Percentiles rank a stretch among this genome's conserved stretches.
These are phyloP conservation scores for Clivina fossor DNA, from an alignment of 2,888 invertebrate genomes.

Conservation along the genomic window DNA sequence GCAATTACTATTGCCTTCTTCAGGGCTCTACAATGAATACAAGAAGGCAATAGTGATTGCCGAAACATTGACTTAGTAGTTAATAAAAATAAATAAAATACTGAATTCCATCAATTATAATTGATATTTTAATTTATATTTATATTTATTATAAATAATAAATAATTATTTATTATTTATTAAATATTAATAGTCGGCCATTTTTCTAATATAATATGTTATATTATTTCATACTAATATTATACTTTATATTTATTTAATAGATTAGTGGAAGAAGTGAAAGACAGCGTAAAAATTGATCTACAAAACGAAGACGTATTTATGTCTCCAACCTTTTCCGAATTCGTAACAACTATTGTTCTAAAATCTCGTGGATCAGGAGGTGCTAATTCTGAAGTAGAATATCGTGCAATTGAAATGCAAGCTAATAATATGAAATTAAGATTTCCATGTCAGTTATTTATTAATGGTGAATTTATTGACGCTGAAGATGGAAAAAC, in stretches of 20 bases:
- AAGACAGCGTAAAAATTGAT: slow-evolving; percentile 73
- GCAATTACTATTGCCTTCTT: too few species aligned
- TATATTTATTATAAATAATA: too few species aligned
- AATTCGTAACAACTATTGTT: slow-evolving; percentile 73
- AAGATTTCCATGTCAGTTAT: slow-evolving; percentile 85
- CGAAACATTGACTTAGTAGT: too few species aligned
- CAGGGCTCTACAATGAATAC: too few species aligned
- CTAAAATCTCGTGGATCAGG: slow-evolving; percentile 62
- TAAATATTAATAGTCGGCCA: too few species aligned
- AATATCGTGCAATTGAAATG: slow-evolving; percentile 75
- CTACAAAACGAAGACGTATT: slow-evolving; percentile 89
- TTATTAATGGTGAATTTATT: slow-evolving; percentile 88
- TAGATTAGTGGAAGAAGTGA: slow-evolving; percentile 88
- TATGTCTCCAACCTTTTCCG: slow-evolving; percentile 86
- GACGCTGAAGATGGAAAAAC: slow-evolving; percentile 70
- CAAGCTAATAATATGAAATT: slow-evolving; percentile 82
- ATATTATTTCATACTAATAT: slow-evolving; percentile 35
- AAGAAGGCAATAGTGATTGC: too few species aligned
- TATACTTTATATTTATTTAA: slow-evolving; percentile 24
- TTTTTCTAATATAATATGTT: too few species aligned
- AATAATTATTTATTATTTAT: too few species aligned
- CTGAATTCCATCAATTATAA: too few species aligned
- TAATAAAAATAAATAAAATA: too few species aligned
- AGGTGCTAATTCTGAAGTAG: slow-evolving; percentile 57
- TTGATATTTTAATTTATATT: too few species aligned